Conservation (phyloP, 2,113 vertebrate genomes). For the Stegostoma tigrinum region DNA sequence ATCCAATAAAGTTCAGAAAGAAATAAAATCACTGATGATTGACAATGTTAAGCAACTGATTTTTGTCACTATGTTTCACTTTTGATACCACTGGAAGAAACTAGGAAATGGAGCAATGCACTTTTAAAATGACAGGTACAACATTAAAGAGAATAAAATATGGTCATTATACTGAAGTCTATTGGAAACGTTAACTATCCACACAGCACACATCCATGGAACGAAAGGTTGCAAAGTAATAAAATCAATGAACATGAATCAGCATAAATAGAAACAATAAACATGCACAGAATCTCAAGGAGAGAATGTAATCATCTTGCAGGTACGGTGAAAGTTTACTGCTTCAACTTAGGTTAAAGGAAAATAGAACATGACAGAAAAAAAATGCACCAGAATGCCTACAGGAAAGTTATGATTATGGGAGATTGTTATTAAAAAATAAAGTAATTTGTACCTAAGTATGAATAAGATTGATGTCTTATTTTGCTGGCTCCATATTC, state of each 20-base stretch:
- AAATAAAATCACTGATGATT: constrained; percentile 2
- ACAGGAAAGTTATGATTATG: neutral
- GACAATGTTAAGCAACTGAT: neutral
- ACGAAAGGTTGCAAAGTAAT: neutral
- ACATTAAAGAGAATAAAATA: neutral
- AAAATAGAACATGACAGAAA: neutral
- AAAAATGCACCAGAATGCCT: neutral
- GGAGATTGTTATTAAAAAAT: neutral
- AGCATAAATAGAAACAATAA: neutral
- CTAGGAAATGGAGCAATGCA: neutral
- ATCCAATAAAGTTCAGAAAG: neutral
- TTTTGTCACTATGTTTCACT: neutral
- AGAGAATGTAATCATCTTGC: neutral
- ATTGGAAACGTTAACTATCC: neutral
- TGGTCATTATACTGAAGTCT: neutral
- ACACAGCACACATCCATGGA: neutral
- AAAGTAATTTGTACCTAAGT: neutral
- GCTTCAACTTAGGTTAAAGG: neutral
- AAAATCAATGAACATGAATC: constrained; percentile 1
- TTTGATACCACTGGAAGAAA: neutral
- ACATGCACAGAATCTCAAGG: neutral
- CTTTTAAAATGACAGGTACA: neutral
- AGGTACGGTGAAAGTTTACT: neutral
- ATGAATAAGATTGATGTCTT: neutral
- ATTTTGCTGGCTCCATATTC: neutral